These are phyloP conservation scores for Thymelicus lineola DNA, from an alignment of 2,888 invertebrate genomes.

Conservation along the genomic window DNA sequence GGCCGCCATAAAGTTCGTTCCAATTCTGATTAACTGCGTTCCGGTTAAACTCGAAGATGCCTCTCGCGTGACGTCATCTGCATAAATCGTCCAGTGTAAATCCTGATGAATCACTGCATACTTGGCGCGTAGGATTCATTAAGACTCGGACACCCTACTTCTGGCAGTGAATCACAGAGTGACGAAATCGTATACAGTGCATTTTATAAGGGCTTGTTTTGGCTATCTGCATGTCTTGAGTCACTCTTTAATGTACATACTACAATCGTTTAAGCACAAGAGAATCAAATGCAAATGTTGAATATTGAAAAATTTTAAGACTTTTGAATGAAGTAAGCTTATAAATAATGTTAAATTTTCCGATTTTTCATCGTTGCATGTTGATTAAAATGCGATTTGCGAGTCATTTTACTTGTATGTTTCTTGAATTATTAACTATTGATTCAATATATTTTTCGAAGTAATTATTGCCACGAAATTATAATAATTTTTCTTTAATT, in stretches of 20 bases:
- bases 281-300: no score
- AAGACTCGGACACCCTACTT: constrained; percentile 5
- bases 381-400: no score
- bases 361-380: no score
- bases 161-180: not conserved
- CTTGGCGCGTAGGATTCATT: constrained; percentile 9
- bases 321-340: no score
- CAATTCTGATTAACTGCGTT: constrained; percentile 7
- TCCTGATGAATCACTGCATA: constrained; percentile 18
- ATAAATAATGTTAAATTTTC: no score
- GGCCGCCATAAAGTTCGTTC: constrained; percentile 1
- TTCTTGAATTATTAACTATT: no score
- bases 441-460: no score
- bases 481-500: no score
- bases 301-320: no score
- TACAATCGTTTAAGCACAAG: not conserved
- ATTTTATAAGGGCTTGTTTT: constrained; percentile 7
- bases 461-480: no score
- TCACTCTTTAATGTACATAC: not conserved
- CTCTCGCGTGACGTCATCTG: constrained; percentile 18
- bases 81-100: constrained; percentile 13
- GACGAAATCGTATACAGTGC: not conserved
- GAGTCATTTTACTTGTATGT: no score
- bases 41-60: constrained; percentile 14
- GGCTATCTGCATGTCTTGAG: not conserved